Percentiles rank a stretch among this genome's conserved stretches.
Conservation (phyloP, 2,113 vertebrate species). For the Sapayoa aenigma region DNA sequence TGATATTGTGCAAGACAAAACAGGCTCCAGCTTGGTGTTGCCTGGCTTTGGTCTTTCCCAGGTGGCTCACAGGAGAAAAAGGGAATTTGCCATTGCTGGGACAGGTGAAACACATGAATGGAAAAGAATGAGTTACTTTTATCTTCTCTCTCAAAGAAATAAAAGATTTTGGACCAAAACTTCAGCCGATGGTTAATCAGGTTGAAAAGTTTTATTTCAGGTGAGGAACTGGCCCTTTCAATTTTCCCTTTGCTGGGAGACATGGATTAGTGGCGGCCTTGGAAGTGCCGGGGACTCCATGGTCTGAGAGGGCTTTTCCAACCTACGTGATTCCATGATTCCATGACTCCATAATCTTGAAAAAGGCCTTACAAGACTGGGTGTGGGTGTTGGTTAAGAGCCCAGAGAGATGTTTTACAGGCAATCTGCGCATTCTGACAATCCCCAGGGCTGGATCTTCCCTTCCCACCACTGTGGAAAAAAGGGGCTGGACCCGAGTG, state of each 20-base stretch:
- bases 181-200: not conserved
- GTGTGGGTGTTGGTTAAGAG: not conserved
- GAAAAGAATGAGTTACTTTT: not conserved
- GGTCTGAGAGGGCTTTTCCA: not conserved
- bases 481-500: not conserved
- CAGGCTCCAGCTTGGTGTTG: not conserved
- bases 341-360: not conserved
- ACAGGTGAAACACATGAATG: not conserved
- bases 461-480: not conserved
- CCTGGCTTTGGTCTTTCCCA: not conserved
- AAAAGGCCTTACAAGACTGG: not conserved
- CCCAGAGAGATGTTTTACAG: not conserved
- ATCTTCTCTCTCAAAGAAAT: not conserved
- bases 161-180: not conserved
- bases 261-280: not conserved
- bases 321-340: not conserved
- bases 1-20: not conserved
- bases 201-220: not conserved
- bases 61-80: not conserved
- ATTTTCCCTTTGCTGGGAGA: not conserved
- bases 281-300: not conserved
- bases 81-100: not conserved
- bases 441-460: rapidly evolving
- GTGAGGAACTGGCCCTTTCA: not conserved
- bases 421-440: not conserved